Conservation (phyloP, 2,113 vertebrate species). For the Vulpes vulpes region DNA sequence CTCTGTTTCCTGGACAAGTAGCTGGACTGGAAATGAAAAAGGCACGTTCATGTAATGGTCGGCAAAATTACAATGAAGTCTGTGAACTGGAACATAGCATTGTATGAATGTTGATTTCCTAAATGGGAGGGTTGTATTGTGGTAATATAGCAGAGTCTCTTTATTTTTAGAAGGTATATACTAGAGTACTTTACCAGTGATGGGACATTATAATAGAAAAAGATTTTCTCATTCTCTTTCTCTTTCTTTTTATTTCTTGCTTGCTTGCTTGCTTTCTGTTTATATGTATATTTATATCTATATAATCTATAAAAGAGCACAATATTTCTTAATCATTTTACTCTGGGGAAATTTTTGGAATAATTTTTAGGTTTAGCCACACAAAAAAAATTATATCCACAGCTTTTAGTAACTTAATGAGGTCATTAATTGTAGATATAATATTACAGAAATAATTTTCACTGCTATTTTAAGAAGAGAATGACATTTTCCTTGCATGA, state of each 20-base stretch:
- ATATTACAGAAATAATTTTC: background rate
- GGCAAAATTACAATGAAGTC: background rate
- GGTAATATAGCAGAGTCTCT: background rate
- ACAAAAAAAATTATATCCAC: background rate
- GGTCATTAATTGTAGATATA: background rate
- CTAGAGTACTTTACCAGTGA: background rate
- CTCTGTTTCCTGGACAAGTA: background rate
- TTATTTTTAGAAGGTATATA: background rate
- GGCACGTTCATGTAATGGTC: background rate
- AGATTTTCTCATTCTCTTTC: background rate
- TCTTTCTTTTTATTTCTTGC: background rate
- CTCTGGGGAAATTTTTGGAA: background rate
- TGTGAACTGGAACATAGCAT: background rate
- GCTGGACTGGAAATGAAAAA: background rate
- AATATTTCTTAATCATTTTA: background rate
- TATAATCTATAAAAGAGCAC: background rate
- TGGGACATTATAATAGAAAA: background rate
- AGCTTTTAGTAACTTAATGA: background rate
- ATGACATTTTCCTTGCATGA: background rate
- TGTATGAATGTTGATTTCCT: background rate
- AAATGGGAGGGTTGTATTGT: background rate
- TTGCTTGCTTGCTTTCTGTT: background rate
- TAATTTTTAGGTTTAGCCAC: background rate
- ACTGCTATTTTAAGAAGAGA: conserved; percentile 24
- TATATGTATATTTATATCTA: background rate